Percentiles rank a stretch among this genome's conserved stretches.
Evolutionary conservation across 2,113 vertebrate species (phyloP).

Genomic region (Diadophis punctatus): DNA sequence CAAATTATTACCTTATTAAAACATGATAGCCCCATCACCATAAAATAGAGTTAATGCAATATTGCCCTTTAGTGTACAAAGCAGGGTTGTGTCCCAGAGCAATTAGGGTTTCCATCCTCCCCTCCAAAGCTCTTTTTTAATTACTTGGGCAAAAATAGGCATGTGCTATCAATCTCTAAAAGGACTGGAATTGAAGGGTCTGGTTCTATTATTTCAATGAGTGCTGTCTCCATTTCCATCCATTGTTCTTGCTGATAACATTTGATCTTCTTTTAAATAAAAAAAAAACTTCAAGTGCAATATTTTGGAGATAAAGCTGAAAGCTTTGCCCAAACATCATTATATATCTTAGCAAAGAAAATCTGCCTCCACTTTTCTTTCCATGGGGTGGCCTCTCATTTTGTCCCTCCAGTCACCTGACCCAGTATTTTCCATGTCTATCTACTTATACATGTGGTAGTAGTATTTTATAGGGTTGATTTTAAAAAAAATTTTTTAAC

Average conservation of each 20-base stretch:
- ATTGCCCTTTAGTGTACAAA: constrained; percentile 46
- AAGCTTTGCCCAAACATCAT: background rate
- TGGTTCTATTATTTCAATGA: background rate
- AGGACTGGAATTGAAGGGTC: constrained; percentile 30
- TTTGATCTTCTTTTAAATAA: background rate
- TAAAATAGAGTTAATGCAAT: constrained; percentile 57
- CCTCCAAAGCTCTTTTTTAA: constrained; percentile 27
- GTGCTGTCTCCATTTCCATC: background rate
- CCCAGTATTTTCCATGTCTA: background rate
- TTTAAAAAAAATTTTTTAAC: background rate
- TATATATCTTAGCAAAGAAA: background rate
- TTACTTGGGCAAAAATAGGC: constrained; percentile 36
- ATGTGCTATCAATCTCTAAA: constrained; percentile 43
- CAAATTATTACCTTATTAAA: constrained; percentile 40
- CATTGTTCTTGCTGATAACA: background rate
- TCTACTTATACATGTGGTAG: background rate
- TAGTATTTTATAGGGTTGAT: background rate
- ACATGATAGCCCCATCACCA: constrained; percentile 55
- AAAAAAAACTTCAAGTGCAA: background rate
- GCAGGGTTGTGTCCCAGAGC: constrained; percentile 45
- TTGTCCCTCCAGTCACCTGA: background rate
- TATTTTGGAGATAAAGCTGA: background rate
- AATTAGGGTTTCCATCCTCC: constrained; percentile 39
- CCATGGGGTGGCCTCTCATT: background rate
- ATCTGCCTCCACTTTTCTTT: background rate